These are phyloP conservation scores for Anguilla pacifica DNA, from an alignment of 2,797 vertebrate genomes.

Conservation along the genomic window DNA sequence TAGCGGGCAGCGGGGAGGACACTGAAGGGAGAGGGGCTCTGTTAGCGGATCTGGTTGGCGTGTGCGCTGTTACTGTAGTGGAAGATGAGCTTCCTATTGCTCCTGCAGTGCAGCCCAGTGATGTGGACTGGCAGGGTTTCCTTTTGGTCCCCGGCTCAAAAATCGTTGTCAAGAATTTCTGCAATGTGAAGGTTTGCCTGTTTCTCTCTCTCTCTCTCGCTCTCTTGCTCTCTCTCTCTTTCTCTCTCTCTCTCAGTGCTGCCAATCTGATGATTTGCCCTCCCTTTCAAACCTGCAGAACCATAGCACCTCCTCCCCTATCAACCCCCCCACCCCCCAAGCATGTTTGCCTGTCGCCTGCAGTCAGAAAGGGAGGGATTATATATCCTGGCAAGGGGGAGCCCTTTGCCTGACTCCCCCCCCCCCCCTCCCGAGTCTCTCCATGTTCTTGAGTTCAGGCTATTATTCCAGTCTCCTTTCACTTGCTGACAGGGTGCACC, in stretches of 20 bases:
- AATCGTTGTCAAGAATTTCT: constrained; percentile 15
- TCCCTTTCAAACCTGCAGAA: constrained; percentile 31
- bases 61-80: background rate
- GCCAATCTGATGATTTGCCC: constrained; percentile 26
- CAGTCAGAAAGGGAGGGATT: constrained; percentile 37
- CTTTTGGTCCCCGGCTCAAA: background rate
- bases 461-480: constrained; percentile 71
- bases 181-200: background rate
- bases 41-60: background rate
- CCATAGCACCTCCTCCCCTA: constrained; percentile 18
- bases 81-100: background rate
- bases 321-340: constrained; percentile 10
- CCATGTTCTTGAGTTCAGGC: constrained; percentile 68
- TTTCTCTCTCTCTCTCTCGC: background rate
- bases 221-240: constrained; percentile 8
- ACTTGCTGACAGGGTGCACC: constrained; percentile 52
- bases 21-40: background rate
- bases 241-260: constrained; percentile 8
- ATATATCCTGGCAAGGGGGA: constrained; percentile 35
- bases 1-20: background rate
- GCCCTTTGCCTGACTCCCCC: constrained; percentile 26
- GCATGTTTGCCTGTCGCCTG: constrained; percentile 11
- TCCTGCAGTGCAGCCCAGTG: background rate
- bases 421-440: constrained; percentile 32
- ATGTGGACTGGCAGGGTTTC: background rate